These are phyloP conservation scores for Mesaphorura yosii DNA, from an alignment of 1,140 invertebrate genomes.

Conservation along the genomic window DNA sequence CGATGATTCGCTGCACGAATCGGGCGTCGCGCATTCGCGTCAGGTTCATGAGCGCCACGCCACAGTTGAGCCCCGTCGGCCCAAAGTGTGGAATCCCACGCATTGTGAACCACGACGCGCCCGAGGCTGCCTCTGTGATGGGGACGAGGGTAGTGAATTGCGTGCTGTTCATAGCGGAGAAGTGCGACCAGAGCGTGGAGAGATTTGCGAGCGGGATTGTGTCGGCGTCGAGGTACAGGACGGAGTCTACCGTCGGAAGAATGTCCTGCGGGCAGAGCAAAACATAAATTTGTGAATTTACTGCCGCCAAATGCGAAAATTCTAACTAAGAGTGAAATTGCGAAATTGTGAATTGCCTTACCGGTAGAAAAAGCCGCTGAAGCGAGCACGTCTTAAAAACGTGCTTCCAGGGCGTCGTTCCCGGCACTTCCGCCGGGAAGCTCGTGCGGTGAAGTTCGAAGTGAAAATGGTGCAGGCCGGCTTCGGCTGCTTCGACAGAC, in stretches of 20 bases:
- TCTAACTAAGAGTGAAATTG: neutral
- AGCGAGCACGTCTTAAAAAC: conserved; percentile 2
- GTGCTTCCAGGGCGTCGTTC: neutral
- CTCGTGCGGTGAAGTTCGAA: neutral
- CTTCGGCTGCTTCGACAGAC: neutral
- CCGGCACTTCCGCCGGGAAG: neutral
- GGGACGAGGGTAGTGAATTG: neutral
- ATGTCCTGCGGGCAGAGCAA: neutral
- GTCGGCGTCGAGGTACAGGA: neutral
- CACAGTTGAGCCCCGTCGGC: neutral
- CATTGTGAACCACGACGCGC: neutral
- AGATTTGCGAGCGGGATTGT: neutral
- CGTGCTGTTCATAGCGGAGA: neutral
- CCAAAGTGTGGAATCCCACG: neutral
- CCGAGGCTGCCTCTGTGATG: conserved; percentile 3
- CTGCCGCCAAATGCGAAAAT: neutral
- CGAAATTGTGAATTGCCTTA: neutral
- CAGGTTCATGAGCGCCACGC: conserved; percentile 2
- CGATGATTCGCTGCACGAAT: neutral
- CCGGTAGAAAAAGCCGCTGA: neutral
- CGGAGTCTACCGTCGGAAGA: neutral
- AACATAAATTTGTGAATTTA: neutral
- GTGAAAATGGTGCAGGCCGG: neutral
- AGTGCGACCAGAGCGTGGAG: neutral
- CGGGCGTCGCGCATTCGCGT: neutral